These are phyloP conservation scores for Alethe castanea DNA, from an alignment of 2,113 vertebrate genomes.

Conservation along the genomic window DNA sequence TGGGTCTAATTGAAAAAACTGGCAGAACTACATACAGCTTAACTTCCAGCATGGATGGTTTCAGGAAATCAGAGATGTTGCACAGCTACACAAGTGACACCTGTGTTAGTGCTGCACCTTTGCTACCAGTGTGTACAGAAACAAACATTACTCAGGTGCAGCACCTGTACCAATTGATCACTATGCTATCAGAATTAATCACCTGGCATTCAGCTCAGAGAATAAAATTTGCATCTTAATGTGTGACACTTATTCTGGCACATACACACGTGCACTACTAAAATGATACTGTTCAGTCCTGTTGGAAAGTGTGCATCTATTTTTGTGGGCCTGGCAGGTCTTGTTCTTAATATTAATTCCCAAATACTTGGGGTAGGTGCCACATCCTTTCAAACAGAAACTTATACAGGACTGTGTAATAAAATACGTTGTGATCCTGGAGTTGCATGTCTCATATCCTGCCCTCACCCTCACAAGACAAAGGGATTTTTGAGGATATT, in stretches of 20 bases:
- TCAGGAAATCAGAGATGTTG: constrained; percentile 27
- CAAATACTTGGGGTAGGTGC: neutral
- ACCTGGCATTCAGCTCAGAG: constrained; percentile 66
- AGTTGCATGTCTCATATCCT: neutral
- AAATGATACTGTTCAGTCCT: neutral
- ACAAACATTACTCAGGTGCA: constrained; percentile 74
- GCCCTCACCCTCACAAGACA: neutral
- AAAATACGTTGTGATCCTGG: neutral
- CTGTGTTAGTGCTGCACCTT: constrained; percentile 64
- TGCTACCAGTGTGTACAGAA: constrained; percentile 32
- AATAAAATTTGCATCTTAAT: constrained; percentile 80
- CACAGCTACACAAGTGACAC: constrained; percentile 43
- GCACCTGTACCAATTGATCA: constrained; percentile 73
- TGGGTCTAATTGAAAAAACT: constrained; percentile 78
- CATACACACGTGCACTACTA: neutral
- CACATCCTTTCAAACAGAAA: neutral
- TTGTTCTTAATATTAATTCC: neutral
- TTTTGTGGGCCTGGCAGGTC: neutral
- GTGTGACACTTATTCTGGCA: constrained; percentile 26
- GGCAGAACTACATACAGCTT: constrained; percentile 66
- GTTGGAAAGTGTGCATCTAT: neutral
- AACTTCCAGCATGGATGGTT: constrained; percentile 58
- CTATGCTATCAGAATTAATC: constrained; percentile 71
- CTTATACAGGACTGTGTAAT: neutral
- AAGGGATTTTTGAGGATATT: neutral